phyloP scores from a whole-genome alignment of 2,113 vertebrate species.

The Takifugu bimaculatus region DNA sequence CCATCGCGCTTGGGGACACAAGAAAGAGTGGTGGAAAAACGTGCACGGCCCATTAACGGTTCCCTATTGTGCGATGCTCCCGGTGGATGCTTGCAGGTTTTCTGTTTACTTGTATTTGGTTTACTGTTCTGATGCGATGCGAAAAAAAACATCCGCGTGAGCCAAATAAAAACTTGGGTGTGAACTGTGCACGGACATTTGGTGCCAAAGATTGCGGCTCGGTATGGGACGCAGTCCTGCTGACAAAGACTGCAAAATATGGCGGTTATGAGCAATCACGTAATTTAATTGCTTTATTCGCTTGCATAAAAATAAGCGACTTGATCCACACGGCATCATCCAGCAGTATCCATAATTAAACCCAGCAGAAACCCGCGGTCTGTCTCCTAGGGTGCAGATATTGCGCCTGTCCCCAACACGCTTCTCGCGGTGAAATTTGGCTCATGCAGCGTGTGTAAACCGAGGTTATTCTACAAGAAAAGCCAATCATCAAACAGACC shows the following conservation, averaged over 20 bases:
- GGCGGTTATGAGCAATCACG: constrained; percentile 1
- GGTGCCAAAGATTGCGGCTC: constrained; percentile 1
- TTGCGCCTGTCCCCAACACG: constrained; percentile 14
- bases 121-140: neutral
- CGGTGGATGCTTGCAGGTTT: too few species aligned
- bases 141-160: constrained; percentile 4
- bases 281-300: constrained; percentile 1
- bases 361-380: neutral
- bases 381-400: neutral
- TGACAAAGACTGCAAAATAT: neutral
- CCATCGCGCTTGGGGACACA: too few species aligned
- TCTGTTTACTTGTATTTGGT: too few species aligned
- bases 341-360: neutral
- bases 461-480: neutral
- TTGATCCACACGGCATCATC: neutral
- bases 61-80: too few species aligned
- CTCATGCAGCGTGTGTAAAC: neutral
- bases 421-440: constrained; percentile 20
- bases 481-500: constrained; percentile 46
- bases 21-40: too few species aligned
- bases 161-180: constrained; percentile 12
- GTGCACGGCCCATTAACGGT: neutral
- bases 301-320: neutral
- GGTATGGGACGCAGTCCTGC: neutral
- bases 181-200: neutral